Conservation (phyloP, 2,113 vertebrate species). For the Solea solea region DNA sequence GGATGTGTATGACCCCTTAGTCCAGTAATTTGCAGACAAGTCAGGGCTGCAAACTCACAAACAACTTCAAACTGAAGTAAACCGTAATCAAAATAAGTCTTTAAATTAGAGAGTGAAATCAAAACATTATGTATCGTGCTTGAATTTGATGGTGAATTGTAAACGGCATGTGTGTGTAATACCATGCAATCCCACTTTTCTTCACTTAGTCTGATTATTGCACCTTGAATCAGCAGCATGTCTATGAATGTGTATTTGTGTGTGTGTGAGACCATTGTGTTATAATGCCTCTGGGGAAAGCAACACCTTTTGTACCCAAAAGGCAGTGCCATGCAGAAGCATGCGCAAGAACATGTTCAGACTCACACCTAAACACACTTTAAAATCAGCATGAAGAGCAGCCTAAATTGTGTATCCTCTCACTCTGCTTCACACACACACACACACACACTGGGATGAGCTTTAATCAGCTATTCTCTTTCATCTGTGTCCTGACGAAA, state of each 20-base stretch:
- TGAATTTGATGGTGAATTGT: constrained; percentile 26
- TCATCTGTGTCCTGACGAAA: constrained; percentile 80
- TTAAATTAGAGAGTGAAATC: not conserved
- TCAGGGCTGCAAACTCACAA: not conserved
- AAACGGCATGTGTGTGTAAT: not conserved
- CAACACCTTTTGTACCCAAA: constrained; percentile 82
- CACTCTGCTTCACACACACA: constrained; percentile 18
- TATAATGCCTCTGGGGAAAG: constrained; percentile 83
- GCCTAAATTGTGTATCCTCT: constrained; percentile 69
- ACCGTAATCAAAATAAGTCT: not conserved
- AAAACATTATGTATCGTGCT: not conserved
- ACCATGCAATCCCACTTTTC: not conserved
- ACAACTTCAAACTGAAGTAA: not conserved
- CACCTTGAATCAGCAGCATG: not conserved
- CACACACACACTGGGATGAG: constrained; percentile 56
- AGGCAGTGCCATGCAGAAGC: constrained; percentile 66
- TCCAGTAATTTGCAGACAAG: not conserved
- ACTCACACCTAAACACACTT: constrained; percentile 45
- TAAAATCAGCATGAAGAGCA: constrained; percentile 49
- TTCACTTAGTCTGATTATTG: constrained; percentile 43
- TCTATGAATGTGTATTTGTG: constrained; percentile 17
- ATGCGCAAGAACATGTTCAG: not conserved
- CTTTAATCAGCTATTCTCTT: constrained; percentile 91
- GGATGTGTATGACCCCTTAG: not conserved
- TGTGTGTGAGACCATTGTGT: constrained; percentile 53